These are phyloP conservation scores for Eupithecia insigniata DNA, from an alignment of 2,888 invertebrate species.

Conservation along the genomic window DNA sequence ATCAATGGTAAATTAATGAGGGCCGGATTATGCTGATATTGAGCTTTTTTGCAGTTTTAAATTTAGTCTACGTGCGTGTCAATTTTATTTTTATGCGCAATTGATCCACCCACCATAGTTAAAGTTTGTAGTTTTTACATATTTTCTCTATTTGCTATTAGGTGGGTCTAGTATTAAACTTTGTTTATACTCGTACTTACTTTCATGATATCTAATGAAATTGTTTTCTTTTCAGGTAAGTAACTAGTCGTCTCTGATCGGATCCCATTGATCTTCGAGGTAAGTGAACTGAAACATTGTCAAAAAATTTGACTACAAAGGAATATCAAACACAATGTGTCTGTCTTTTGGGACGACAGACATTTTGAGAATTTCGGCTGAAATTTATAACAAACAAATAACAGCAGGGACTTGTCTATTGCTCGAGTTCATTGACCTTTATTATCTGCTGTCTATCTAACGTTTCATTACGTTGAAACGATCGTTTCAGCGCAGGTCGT, in stretches of 20 bases:
- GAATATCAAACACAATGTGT: neutral
- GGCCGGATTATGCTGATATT: too few relatives aligned
- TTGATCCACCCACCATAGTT: neutral
- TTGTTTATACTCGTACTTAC: neutral
- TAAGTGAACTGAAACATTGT: constrained; percentile 23
- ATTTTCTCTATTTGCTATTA: neutral
- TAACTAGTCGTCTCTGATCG: constrained; percentile 22
- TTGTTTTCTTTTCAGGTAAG: constrained; percentile 52
- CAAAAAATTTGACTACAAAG: constrained; percentile 11
- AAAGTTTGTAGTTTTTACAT: neutral
- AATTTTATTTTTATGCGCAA: too few relatives aligned
- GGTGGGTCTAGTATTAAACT: neutral
- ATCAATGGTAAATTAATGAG: too few relatives aligned
- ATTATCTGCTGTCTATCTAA: neutral
- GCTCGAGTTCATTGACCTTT: neutral
- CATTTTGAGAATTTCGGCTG: neutral
- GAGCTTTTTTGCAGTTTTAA: too few relatives aligned
- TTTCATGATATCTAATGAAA: constrained; percentile 23
- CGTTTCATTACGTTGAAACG: neutral
- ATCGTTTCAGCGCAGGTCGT: neutral
- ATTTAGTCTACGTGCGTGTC: too few relatives aligned
- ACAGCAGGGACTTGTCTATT: neutral
- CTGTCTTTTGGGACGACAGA: neutral
- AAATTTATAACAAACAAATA: neutral
- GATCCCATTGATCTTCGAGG: constrained; percentile 15